Conservation (phyloP, 2,113 vertebrate species). For the Pygathrix nemaeus region DNA sequence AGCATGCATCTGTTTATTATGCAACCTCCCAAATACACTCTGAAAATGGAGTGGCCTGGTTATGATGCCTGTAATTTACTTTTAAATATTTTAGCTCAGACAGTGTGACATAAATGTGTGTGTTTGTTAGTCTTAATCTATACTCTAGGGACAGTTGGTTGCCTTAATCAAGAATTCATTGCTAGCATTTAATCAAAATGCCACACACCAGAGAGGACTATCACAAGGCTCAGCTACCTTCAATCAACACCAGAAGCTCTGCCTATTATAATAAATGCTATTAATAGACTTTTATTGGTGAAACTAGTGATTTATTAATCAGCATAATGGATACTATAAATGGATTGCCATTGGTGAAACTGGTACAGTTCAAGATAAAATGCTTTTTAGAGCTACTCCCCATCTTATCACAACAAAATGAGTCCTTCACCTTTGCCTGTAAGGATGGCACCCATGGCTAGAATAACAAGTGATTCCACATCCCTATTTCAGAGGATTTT, state of each 20-base stretch:
- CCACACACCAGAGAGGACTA: not conserved
- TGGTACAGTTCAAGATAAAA: not conserved
- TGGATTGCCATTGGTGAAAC: not conserved
- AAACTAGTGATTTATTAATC: slow-evolving; percentile 21
- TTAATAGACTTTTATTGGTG: slow-evolving; percentile 34
- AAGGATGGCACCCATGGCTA: not conserved
- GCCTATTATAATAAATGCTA: slow-evolving; percentile 28
- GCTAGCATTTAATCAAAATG: slow-evolving; percentile 47
- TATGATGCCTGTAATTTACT: not conserved
- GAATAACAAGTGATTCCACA: not conserved
- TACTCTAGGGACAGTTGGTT: not conserved
- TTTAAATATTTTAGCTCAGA: slow-evolving; percentile 6
- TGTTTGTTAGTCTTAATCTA: not conserved
- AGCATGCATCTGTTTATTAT: not conserved
- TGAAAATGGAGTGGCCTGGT: not conserved
- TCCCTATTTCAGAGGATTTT: not conserved
- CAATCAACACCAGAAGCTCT: not conserved
- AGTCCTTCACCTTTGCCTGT: not conserved
- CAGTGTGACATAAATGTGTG: not conserved
- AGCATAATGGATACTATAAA: not conserved
- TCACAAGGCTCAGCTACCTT: not conserved
- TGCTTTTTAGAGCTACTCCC: not conserved
- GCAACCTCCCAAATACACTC: not conserved
- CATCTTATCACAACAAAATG: not conserved
- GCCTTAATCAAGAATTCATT: slow-evolving; percentile 54